Percentiles rank a stretch among this genome's conserved stretches.
These are phyloP conservation scores for Agrotis segetum DNA, from an alignment of 2,888 invertebrate species.

Conservation along the genomic window DNA sequence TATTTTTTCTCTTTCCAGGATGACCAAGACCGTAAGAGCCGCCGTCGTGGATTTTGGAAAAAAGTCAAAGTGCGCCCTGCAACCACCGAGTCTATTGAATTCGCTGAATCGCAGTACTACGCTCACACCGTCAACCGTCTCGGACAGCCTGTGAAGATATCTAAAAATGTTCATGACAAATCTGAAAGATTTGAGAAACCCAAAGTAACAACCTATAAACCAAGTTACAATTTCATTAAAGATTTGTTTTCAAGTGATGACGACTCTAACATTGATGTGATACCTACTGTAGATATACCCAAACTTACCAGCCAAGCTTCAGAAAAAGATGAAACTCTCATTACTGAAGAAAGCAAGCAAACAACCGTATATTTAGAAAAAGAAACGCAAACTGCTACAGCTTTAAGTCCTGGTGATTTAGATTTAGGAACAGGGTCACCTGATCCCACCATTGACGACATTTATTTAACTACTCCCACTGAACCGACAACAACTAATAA, in stretches of 20 bases:
- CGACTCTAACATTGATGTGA: conserved; percentile 70
- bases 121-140: conserved; percentile 91
- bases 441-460: conserved; percentile 80
- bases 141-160: conserved; percentile 73
- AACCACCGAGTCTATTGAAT: conserved; percentile 93
- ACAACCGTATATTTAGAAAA: conserved; percentile 65
- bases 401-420: conserved; percentile 79
- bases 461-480: conserved; percentile 76
- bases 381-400: conserved; percentile 71
- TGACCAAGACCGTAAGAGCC: conserved; percentile 74
- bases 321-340: conserved; percentile 57
- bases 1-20: conserved; percentile 74
- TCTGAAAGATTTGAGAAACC: conserved; percentile 73
- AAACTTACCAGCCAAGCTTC: conserved; percentile 69
- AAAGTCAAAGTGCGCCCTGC: conserved; percentile 92
- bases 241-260: conserved; percentile 77
- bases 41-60: conserved; percentile 94
- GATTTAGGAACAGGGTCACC: conserved; percentile 85
- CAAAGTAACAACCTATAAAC: conserved; percentile 84
- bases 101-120: conserved; percentile 94
- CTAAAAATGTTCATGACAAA: conserved; percentile 76
- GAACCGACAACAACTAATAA: conserved; percentile 77
- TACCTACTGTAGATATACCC: conserved; percentile 78
- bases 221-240: conserved; percentile 78
- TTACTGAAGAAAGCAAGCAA: conserved; percentile 58